Evolutionary conservation across 1,140 invertebrate species (phyloP), one percentile per base, ranked within the genome.

Genomic region (Diorhabda carinulata): DNA sequence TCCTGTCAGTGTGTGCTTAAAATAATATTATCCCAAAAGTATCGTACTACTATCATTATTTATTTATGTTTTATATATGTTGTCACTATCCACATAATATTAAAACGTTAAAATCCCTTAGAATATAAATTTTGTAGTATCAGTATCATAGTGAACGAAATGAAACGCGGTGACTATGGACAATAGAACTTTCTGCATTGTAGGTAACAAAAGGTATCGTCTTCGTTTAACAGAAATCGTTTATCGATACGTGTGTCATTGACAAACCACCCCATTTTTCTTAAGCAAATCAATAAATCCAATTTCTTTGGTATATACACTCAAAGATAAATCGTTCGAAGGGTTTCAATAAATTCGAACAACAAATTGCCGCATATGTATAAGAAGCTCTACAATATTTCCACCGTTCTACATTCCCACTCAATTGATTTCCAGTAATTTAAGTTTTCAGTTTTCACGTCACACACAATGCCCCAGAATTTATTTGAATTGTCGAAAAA

Each of bases 371-470:
- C 43, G 43, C 61, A 62, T 43, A 62, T 43, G 61, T 9, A 52
- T 62, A 43, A 44, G 61, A 62, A 62, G 61, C 61, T 10, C 61
- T 43, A 62, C 43, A 44, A 62, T n/a, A 62, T 62, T 62, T n/a
- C 10, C 43, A 43, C 61, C 43, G 42, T 43, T 44, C 61, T 10
- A 43, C 61, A 62, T 62, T 62, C 61, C 61, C 43, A 10, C 9
- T 43, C 61, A 43, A 62, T 62, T 62, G 61, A 62, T 62, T 62
- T 62, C 43, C 61, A 8, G 61, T 62, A 62, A 62, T 62, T 62
- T 62, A 62, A 62, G 41, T 61, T 61, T 62, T 62, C 61, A 62
- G 61, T 62, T 62, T 62, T 43, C 42, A 62, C n/a, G 43, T 62
- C 61, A 62, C 61, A 62, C 43, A 62, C 61, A 62, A 43, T 62